Conservation (phyloP, 53 echinoderm and acorn worm genomes). For the Actinopyga echinites region DNA sequence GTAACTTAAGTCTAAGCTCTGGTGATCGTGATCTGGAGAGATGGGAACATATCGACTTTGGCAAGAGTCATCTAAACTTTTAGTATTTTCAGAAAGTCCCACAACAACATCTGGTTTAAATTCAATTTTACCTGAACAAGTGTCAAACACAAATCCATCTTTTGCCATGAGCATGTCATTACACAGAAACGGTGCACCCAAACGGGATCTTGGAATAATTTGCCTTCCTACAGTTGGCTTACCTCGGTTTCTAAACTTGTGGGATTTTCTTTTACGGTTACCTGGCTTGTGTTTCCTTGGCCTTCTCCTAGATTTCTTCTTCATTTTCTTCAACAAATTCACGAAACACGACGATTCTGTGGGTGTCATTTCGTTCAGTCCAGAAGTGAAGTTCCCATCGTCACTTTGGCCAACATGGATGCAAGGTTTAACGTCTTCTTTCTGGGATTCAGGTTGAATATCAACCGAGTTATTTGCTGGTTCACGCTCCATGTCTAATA, state of each 20-base stretch:
- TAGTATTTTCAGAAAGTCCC: neutral
- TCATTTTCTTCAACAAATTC: neutral
- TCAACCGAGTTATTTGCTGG: neutral
- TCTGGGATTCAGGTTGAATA: neutral
- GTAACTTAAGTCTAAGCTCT: too few relatives aligned
- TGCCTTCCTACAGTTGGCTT: too few relatives aligned
- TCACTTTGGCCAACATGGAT: neutral
- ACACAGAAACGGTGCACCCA: slow-evolving; percentile 34
- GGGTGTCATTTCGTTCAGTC: too few relatives aligned
- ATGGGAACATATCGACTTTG: slow-evolving; percentile 6
- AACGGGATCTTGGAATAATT: neutral
- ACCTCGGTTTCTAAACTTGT: slow-evolving; percentile 13
- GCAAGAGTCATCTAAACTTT: neutral
- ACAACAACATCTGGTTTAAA: slow-evolving; percentile 29
- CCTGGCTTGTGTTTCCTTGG: slow-evolving; percentile 22
- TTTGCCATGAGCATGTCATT: slow-evolving; percentile 45
- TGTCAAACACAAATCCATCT: slow-evolving; percentile 44
- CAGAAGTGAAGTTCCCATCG: too few relatives aligned
- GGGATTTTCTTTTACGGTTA: slow-evolving; percentile 23
- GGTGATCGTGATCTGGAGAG: neutral
- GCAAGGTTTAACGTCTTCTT: neutral
- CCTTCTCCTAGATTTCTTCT: slow-evolving; percentile 4
- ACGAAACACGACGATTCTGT: too few relatives aligned
- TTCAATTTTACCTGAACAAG: slow-evolving; percentile 18
- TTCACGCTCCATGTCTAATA: too few relatives aligned